These are phyloP conservation scores for Cordylochernes scorpioides DNA, from an alignment of 2,888 invertebrate species.

Conservation along the genomic window DNA sequence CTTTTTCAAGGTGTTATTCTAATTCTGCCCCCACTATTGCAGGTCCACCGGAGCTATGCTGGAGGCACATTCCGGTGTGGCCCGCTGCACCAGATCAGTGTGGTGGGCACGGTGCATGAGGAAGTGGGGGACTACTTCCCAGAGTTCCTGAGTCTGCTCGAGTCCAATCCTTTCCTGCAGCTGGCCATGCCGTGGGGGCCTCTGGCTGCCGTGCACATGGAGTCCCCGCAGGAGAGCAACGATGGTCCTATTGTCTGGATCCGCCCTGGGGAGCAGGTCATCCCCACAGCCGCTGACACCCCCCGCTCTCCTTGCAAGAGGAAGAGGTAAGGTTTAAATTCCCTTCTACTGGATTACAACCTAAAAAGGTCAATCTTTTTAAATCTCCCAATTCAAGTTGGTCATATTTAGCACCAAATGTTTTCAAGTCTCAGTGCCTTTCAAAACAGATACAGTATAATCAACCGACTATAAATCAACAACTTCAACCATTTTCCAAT, in stretches of 20 bases:
- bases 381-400: no score
- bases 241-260: conserved; percentile 97
- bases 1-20: no score
- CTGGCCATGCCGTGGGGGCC: conserved; percentile 95
- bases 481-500: no score
- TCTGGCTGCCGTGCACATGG: conserved; percentile 57
- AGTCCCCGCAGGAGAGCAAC: conserved; percentile 59
- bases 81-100: conserved; percentile 75
- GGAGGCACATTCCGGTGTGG: conserved; percentile 81
- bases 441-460: no score
- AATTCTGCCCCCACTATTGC: no score
- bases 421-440: no score
- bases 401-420: no score
- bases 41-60: conserved; percentile 29
- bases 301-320: conserved; percentile 54
- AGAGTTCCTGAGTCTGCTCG: conserved; percentile 51
- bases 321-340: conserved; percentile 45
- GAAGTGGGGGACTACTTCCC: conserved; percentile 91
- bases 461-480: no score
- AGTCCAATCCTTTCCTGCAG: conserved; percentile 55
- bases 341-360: no score
- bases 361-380: no score
- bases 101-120: conserved; percentile 85
- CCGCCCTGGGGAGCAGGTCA: conserved; percentile 83
- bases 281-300: conserved; percentile 72